phyloP scores from a whole-genome alignment of 2,113 vertebrate species.

The Lichenostomus cassidix region DNA sequence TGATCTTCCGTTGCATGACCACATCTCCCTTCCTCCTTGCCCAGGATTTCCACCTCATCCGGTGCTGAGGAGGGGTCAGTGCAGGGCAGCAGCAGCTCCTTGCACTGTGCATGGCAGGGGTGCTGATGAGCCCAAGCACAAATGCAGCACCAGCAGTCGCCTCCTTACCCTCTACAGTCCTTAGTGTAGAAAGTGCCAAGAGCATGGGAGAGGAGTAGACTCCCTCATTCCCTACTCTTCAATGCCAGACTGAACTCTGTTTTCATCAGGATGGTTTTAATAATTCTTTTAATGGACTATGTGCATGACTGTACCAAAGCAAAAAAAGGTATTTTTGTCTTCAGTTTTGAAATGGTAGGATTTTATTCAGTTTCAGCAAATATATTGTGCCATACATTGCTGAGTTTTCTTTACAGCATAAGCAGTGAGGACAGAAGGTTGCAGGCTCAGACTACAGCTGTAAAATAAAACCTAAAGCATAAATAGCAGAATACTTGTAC shows the following conservation, averaged over 20 bases:
- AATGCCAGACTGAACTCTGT: not conserved
- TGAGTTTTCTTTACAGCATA: not conserved
- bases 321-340: not conserved
- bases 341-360: not conserved
- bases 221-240: not conserved
- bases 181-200: accelerated
- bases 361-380: not conserved
- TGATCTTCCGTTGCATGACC: not conserved
- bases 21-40: not conserved
- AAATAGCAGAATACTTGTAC: not conserved
- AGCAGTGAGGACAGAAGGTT: not conserved
- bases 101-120: accelerated
- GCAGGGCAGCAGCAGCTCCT: not conserved
- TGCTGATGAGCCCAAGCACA: accelerated
- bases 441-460: not conserved
- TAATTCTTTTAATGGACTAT: not conserved
- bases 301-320: not conserved
- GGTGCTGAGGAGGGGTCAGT: accelerated
- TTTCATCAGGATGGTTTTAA: not conserved
- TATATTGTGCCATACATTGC: not conserved
- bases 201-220: not conserved
- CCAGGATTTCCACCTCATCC: not conserved
- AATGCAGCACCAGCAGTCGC: not conserved
- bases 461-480: not conserved
- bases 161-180: not conserved